Percentiles rank a stretch among this genome's conserved stretches.
phyloP scores from a whole-genome alignment of 1,140 invertebrate species.

The Drosophila lini region DNA sequence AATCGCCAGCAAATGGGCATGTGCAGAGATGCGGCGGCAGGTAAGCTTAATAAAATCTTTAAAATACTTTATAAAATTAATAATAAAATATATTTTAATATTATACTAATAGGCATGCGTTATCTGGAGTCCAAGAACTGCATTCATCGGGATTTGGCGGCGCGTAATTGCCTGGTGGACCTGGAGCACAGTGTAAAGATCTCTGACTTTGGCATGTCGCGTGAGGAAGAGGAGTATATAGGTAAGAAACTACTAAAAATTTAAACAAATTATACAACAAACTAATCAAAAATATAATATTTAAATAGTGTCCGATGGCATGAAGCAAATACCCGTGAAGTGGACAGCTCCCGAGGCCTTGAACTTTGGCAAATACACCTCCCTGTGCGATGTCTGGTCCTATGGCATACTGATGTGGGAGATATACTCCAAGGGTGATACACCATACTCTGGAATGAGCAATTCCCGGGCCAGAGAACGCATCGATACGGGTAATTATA shows the following conservation, averaged over 20 bases:
- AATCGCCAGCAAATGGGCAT: slow-evolving; percentile 92
- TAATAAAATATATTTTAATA: not conserved
- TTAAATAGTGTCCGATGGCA: slow-evolving; percentile 93
- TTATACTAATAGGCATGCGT: slow-evolving; percentile 88
- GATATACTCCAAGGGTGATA: slow-evolving; percentile 96
- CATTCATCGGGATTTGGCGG: slow-evolving; percentile 98
- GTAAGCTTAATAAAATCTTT: slow-evolving; percentile 68
- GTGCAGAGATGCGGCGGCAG: slow-evolving; percentile 96
- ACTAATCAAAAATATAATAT: not conserved
- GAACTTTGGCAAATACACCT: slow-evolving; percentile 98
- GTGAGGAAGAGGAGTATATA: slow-evolving; percentile 98
- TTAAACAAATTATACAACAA: not conserved
- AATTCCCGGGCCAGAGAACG: slow-evolving; percentile 96
- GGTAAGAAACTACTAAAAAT: slow-evolving; percentile 37
- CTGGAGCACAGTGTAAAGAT: slow-evolving; percentile 96
- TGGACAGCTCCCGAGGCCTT: slow-evolving; percentile 98
- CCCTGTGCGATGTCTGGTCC: slow-evolving; percentile 99
- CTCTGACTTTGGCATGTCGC: slow-evolving; percentile 98
- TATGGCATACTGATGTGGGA: slow-evolving; percentile 99
- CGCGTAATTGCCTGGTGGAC: slow-evolving; percentile 93
- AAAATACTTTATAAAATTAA: not conserved
- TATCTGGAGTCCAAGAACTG: slow-evolving; percentile 98
- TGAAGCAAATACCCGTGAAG: slow-evolving; percentile 99
- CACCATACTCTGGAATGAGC: slow-evolving; percentile 96
- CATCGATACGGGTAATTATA: slow-evolving; percentile 92